Percentiles rank a stretch among this genome's conserved stretches.
These are phyloP conservation scores for Harpegnathos saltator DNA, from an alignment of 1,140 invertebrate genomes.

Conservation along the genomic window DNA sequence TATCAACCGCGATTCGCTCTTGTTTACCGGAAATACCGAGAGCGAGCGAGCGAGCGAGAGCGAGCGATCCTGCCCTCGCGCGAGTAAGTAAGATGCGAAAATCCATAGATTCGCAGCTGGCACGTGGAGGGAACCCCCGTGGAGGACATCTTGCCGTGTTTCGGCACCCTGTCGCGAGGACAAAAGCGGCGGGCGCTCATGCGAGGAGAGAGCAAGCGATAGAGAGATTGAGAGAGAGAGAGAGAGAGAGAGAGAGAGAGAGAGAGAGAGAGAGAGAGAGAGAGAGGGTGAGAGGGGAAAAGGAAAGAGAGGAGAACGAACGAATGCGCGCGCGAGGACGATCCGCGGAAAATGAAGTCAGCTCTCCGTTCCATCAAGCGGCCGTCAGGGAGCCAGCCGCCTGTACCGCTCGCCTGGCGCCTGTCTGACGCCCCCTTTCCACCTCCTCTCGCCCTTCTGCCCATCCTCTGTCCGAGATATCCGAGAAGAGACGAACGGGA, in stretches of 20 bases:
- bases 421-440: slow-evolving; percentile 74
- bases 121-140: slow-evolving; percentile 28
- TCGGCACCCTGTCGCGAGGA: slow-evolving; percentile 72
- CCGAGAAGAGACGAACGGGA: slow-evolving; percentile 77
- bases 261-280: no score
- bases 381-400: slow-evolving; percentile 63
- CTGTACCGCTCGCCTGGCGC: slow-evolving; percentile 75
- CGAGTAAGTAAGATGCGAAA: slow-evolving; percentile 36
- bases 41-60: no score
- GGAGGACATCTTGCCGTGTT: slow-evolving; percentile 56
- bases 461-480: slow-evolving; percentile 65
- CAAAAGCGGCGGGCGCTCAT: slow-evolving; percentile 69
- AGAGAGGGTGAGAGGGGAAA: no score
- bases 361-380: slow-evolving; percentile 67
- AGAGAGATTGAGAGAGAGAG: no score
- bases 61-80: no score
- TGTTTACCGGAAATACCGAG: no score
- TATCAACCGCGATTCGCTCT: no score
- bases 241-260: no score
- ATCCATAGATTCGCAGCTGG: neutral
- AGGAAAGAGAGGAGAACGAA: slow-evolving; percentile 66
- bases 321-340: slow-evolving; percentile 69
- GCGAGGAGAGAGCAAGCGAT: no score
- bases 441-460: neutral
- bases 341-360: slow-evolving; percentile 77